Evolutionary conservation across 64 coral and sea anemone species (phyloP).

Genomic region (Orbicella faveolata): DNA sequence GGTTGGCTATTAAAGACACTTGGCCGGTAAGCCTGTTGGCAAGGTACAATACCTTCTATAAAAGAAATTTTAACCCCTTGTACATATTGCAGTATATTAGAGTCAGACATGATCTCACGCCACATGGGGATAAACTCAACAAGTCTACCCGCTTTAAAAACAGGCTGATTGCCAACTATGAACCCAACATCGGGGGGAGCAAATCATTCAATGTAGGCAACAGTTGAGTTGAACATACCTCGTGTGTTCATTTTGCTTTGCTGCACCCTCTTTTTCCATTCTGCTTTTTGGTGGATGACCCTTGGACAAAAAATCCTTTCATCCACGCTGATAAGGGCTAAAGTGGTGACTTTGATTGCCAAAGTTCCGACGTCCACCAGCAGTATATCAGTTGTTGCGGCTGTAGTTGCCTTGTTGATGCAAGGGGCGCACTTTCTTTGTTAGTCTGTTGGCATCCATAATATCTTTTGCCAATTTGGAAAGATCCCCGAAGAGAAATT

Average conservation of each 20-base stretch:
- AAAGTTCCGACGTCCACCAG: conserved; percentile 8
- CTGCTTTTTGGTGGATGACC: conserved; percentile 11
- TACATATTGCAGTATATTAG: too few relatives aligned
- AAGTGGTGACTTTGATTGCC: not conserved
- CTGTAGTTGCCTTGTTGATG: not conserved
- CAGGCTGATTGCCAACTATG: too few relatives aligned
- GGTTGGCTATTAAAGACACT: conserved; percentile 43
- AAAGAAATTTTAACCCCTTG: conserved; percentile 53
- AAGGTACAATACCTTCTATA: conserved; percentile 18
- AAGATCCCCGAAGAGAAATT: not conserved
- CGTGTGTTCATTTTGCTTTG: conserved; percentile 23
- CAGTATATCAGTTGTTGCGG: not conserved
- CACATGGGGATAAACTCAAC: too few relatives aligned
- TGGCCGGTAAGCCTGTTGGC: conserved; percentile 35
- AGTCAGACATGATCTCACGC: too few relatives aligned
- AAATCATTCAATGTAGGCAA: too few relatives aligned
- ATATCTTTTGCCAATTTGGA: conserved; percentile 64
- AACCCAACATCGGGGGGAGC: not conserved
- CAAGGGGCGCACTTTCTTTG: conserved; percentile 48
- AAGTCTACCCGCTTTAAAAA: not conserved
- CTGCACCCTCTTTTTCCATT: conserved; percentile 1
- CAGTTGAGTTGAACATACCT: conserved; percentile 23
- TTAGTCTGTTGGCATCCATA: conserved; percentile 26
- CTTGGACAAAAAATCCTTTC: conserved; percentile 60
- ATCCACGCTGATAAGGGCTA: conserved; percentile 23